phyloP scores from a whole-genome alignment of 2,113 vertebrate species.

The Brachyhypopomus gauderio region DNA sequence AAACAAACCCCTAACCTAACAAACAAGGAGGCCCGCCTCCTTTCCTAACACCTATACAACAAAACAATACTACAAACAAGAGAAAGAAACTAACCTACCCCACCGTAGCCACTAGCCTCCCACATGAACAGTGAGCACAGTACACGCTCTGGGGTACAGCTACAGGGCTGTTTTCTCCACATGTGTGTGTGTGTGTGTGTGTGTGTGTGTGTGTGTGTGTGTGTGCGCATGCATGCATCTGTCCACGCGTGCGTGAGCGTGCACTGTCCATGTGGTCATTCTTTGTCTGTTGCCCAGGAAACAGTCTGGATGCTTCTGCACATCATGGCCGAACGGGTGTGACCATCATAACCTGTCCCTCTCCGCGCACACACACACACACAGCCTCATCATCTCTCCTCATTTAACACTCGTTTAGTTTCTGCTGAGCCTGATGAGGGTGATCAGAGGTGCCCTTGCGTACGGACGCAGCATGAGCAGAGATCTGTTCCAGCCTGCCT shows the following conservation, averaged over 20 bases:
- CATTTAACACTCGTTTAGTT: conserved; percentile 48
- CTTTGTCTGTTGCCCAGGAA: conserved; percentile 64
- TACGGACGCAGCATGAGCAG: background rate
- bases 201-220: background rate
- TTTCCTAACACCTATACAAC: too few relatives aligned
- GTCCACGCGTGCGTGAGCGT: background rate
- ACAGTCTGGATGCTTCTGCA: conserved; percentile 64
- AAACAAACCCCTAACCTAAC: too few relatives aligned
- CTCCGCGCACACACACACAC: conserved; percentile 33
- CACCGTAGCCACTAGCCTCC: too few relatives aligned
- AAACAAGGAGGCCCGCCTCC: too few relatives aligned
- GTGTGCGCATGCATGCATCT: background rate
- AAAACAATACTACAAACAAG: too few relatives aligned
- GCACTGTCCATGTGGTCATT: background rate
- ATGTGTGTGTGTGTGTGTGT: background rate
- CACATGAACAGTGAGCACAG: too few relatives aligned
- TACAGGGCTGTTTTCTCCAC: too few relatives aligned
- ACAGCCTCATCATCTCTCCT: conserved; percentile 9
- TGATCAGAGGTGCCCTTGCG: conserved; percentile 28
- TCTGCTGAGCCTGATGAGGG: conserved; percentile 39
- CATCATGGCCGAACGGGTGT: conserved; percentile 79
- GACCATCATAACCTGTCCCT: conserved; percentile 72
- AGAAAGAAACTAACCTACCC: too few relatives aligned
- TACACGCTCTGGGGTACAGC: too few relatives aligned
- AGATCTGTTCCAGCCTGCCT: background rate